Conservation (phyloP, 2,888 invertebrate genomes). For the Notodonta ziczac region DNA sequence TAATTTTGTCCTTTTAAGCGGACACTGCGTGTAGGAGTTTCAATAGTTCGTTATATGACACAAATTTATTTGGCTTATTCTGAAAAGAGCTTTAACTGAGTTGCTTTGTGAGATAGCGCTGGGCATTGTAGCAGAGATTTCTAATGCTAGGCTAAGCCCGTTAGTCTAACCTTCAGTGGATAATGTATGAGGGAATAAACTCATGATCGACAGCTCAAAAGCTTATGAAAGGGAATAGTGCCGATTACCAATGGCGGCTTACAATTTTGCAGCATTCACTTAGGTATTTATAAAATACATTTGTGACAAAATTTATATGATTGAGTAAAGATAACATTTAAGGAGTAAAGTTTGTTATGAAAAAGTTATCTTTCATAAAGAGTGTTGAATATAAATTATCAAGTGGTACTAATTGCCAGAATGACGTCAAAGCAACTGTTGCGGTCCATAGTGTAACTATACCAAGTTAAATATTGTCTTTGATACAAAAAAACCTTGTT, state of each 20-base stretch:
- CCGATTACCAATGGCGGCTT: background rate
- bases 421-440: too few species aligned
- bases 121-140: conserved; percentile 27
- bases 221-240: background rate
- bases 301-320: too few species aligned
- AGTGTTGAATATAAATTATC: too few species aligned
- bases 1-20: conserved; percentile 27
- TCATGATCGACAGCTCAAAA: conserved; percentile 6
- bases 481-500: too few species aligned
- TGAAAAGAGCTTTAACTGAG: conserved; percentile 34
- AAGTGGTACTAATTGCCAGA: too few species aligned
- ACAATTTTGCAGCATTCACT: too few species aligned
- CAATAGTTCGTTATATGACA: conserved; percentile 35
- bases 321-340: too few species aligned
- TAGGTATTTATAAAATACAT: too few species aligned
- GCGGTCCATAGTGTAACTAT: too few species aligned
- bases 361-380: too few species aligned
- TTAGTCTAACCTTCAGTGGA: background rate
- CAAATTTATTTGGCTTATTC: conserved; percentile 23
- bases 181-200: background rate
- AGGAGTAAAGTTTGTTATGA: too few species aligned
- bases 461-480: too few species aligned
- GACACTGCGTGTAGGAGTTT: conserved; percentile 35
- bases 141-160: conserved; percentile 30
- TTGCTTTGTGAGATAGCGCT: conserved; percentile 32